phyloP scores from a whole-genome alignment of 2,113 vertebrate genomes.

The Gallinago media region DNA sequence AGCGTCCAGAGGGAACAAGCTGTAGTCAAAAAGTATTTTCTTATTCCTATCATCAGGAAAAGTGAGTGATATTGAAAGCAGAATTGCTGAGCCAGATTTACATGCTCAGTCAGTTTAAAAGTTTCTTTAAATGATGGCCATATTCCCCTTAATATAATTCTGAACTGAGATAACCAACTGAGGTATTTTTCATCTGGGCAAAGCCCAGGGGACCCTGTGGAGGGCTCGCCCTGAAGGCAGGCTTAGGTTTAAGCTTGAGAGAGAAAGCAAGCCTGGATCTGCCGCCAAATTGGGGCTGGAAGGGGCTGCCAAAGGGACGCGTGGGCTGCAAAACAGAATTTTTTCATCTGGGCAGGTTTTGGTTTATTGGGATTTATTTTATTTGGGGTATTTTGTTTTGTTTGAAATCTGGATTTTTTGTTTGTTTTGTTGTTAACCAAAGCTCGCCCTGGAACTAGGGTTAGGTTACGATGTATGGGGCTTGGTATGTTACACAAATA shows the following conservation, averaged over 20 bases:
- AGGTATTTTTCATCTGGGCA: not conserved
- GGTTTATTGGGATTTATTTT: not conserved
- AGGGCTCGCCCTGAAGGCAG: not conserved
- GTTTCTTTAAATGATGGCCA: not conserved
- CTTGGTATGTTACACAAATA: not conserved
- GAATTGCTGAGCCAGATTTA: not conserved
- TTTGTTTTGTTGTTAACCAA: not conserved
- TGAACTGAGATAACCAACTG: not conserved
- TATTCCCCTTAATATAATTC: not conserved
- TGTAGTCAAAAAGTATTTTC: not conserved
- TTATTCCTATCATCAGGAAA: not conserved
- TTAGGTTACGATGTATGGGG: rapidly evolving
- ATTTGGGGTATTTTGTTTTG: not conserved
- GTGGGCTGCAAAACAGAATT: not conserved
- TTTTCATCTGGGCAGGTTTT: not conserved
- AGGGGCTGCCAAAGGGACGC: not conserved
- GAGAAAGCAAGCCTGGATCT: not conserved
- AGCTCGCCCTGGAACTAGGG: not conserved
- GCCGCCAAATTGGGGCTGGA: not conserved
- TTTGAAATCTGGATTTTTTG: not conserved
- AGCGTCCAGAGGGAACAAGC: not conserved
- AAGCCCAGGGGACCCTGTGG: not conserved
- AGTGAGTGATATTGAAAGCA: not conserved
- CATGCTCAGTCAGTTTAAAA: not conserved
- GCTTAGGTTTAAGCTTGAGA: not conserved